Base-by-base conservation (phyloP, 2,797 vertebrate species). In the Tragelaphus eurycerus region DNA sequence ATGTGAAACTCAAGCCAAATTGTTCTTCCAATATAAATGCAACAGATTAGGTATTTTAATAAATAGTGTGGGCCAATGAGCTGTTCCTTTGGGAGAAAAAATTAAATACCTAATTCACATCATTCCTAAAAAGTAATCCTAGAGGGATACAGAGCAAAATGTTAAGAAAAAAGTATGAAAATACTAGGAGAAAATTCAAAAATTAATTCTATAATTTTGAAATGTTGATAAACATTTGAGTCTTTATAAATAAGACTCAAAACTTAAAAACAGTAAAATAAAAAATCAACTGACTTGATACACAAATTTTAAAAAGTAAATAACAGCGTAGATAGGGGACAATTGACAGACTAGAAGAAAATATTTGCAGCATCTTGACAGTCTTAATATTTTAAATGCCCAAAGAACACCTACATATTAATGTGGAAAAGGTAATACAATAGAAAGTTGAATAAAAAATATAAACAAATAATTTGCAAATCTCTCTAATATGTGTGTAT, bases 51-150 rank as follows among this genome's bases (percentile, higher is more conserved):
- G 31, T 81, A 55, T 93, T 92, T 89, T 95, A 78, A 85, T 85
- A 88, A 89, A 79, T n/a, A 60, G 11, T 55, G 7, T 71, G 46
- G 10, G 46, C 64, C 43, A 87, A 6, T 25, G 43, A 57, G 10
- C 55, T 95, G 1, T 74, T 86, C 48, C 57, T 89, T 57, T 71
- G 21, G 81, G 74, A 89, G 34, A 62, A 95, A 93, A 91, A 57
- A 62, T 81, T 94, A 91, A 90, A 76, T 60, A 31, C 64, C 19
- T 50, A 76, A 92, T 92, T 86, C 34, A 76, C 21, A 48, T 94
- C 46, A 86, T 95, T 90, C 81, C 27, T 48, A n/a, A 86, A 93
- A 96, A 87, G 76, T 90, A 96, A 88, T 4, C 83, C 16, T 6
- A 54, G 10, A 71, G 79, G 4, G 11, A 25, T 90, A 27, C 7